phyloP scores from a whole-genome alignment of 2,113 vertebrate genomes.

The Sander vitreus region DNA sequence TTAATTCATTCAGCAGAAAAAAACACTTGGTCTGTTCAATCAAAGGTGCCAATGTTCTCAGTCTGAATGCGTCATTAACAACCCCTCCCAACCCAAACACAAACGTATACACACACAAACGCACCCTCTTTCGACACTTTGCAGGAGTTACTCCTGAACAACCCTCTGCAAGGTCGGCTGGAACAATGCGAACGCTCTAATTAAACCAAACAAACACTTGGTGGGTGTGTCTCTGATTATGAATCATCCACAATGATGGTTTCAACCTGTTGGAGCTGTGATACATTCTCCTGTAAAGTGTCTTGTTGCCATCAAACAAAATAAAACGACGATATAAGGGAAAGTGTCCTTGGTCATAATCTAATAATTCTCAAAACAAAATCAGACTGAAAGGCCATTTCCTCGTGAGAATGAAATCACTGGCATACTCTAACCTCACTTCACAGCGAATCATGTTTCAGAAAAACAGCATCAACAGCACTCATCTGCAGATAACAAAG shows the following conservation, averaged over 20 bases:
- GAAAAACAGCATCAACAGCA: conserved; percentile 31
- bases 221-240: background rate
- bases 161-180: conserved; percentile 46
- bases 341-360: background rate
- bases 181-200: conserved; percentile 16
- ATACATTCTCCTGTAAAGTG: background rate
- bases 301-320: background rate
- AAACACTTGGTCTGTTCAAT: conserved; percentile 40
- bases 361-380: conserved; percentile 10
- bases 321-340: background rate
- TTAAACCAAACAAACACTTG: conserved; percentile 15
- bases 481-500: conserved; percentile 57
- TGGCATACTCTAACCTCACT: conserved; percentile 1
- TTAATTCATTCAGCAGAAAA: conserved; percentile 49
- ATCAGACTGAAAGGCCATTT: conserved; percentile 30
- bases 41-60: conserved; percentile 53
- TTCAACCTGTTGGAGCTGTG: background rate
- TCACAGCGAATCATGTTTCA: conserved; percentile 21
- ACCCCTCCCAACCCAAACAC: background rate
- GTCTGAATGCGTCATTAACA: conserved; percentile 48
- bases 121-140: conserved; percentile 8
- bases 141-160: conserved; percentile 15
- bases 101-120: conserved; percentile 7
- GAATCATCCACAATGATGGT: conserved; percentile 26
- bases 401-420: conserved; percentile 15